A percentile compares a stretch with the other conserved stretches of the same genome.
Conservation (phyloP, 2,797 vertebrate genomes). For the Spinibarbus caldwelli region DNA sequence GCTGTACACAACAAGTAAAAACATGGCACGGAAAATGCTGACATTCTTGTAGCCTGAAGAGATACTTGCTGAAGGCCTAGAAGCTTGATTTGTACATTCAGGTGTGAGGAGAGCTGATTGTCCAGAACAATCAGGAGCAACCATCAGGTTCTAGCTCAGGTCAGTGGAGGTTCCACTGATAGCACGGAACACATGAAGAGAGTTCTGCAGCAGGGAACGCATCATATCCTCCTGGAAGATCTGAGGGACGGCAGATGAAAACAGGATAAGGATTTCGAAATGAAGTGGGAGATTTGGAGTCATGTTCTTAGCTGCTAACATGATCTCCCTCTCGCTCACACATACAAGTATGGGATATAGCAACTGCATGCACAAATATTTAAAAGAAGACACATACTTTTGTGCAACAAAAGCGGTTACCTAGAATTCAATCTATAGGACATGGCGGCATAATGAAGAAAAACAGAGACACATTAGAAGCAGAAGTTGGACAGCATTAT, state of each 20-base stretch:
- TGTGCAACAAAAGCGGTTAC: slow-evolving; percentile 48
- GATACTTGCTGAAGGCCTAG: slow-evolving; percentile 12
- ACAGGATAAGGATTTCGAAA: neutral
- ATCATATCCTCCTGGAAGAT: slow-evolving; percentile 91
- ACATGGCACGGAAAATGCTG: slow-evolving; percentile 44
- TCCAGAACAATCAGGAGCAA: no score
- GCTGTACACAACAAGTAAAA: slow-evolving; percentile 27
- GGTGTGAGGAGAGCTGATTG: slow-evolving; percentile 11
- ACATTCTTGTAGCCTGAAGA: slow-evolving; percentile 49
- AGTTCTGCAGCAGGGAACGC: slow-evolving; percentile 89
- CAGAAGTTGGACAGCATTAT: neutral
- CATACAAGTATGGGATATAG: neutral
- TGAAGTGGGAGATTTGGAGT: neutral
- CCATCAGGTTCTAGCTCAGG: slow-evolving; percentile 71
- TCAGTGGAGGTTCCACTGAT: slow-evolving; percentile 91
- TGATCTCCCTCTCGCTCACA: neutral
- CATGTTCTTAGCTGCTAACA: neutral
- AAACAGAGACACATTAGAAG: slow-evolving; percentile 52
- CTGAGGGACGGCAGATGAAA: slow-evolving; percentile 77
- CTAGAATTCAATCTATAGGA: slow-evolving; percentile 61
- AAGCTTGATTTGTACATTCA: slow-evolving; percentile 30
- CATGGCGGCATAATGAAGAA: slow-evolving; percentile 50
- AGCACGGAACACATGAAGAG: slow-evolving; percentile 91
- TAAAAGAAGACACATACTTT: neutral
- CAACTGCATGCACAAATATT: slow-evolving; percentile 14